Evolutionary conservation across 2,888 invertebrate species (phyloP).

Genomic region (Nycteola revayana): DNA sequence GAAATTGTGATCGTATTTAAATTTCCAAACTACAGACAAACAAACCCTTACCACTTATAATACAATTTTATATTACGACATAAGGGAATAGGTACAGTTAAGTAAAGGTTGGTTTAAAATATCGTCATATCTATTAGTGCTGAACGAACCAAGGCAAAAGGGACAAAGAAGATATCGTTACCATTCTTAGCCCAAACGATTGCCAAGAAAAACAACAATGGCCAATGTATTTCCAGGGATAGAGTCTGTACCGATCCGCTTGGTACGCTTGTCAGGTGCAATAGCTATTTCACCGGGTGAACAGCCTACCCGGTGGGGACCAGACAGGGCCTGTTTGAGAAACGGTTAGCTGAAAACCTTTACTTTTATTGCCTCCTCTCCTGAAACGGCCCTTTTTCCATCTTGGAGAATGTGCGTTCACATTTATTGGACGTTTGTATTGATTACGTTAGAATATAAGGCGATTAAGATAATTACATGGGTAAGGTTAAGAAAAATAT

Average conservation of each 20-base stretch:
- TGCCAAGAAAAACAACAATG: slow-evolving; percentile 29
- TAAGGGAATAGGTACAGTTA: no score
- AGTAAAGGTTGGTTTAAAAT: no score
- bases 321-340: slow-evolving; percentile 53
- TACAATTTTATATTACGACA: no score
- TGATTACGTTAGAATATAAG: slow-evolving; percentile 17
- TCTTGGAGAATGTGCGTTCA: slow-evolving; percentile 37
- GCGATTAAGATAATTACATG: no score
- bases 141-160: no score
- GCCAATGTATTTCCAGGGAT: slow-evolving; percentile 19
- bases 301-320: slow-evolving; percentile 30
- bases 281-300: slow-evolving; percentile 50
- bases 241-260: slow-evolving; percentile 38
- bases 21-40: no score
- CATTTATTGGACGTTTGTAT: slow-evolving; percentile 43
- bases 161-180: slow-evolving; percentile 29
- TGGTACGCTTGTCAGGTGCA: slow-evolving; percentile 58
- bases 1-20: no score
- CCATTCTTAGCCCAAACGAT: slow-evolving; percentile 24
- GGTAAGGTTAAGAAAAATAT: no score
- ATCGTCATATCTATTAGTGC: no score
- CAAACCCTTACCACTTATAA: no score
- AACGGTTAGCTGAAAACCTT: slow-evolving; percentile 54
- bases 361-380: slow-evolving; percentile 43
- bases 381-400: slow-evolving; percentile 38